Evolutionary conservation across 2,113 vertebrate genomes (phyloP), one percentile per base, ranked within the genome.

Genomic region (Lycaon pictus): DNA sequence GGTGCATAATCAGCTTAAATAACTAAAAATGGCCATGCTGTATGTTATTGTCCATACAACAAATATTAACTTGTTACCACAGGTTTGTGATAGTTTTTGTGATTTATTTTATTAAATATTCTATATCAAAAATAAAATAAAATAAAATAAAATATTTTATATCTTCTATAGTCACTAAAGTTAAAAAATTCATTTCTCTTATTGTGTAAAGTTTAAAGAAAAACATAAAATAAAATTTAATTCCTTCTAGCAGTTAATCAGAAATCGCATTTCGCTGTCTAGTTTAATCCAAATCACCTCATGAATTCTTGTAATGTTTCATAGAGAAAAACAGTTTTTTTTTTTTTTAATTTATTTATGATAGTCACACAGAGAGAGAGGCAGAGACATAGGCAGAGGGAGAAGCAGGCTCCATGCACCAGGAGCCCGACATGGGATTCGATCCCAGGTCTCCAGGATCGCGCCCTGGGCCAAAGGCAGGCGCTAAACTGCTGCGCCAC

Each of bases 231-330:
- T 10, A 87, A 87, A 80, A 65, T 84, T 62, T 56, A 88, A 72
- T 92, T 65, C 32, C 55, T 92, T 92, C 62, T 2, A 80, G 10
- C 5, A 35, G 58, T 82, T 93, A 87, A 93, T 91, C 88, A 91
- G n/a, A 91, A 79, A 83, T 82, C 27, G 48, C 16, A 71, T 83
- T 83, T 77, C 82, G 3, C 35, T 63, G 1, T 83, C 58, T 83
- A 76, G 32, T 83, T 92, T 91, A 88, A 96, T 84, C 51, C 29
- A 96, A 77, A 92, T 82, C 53, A 69, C 29, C 19, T 97, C 65
- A 53, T 37, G 32, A 88, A 71, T 11, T 63, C 43, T 63, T 88
- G 11, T 58, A 23, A 62, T 53, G 15, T 77, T 94, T 79, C 63
- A 77, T 71, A 83, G 74, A 76, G 12, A 90, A 76, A 74, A n/a